phyloP scores from a whole-genome alignment of 2,113 vertebrate species.

The Beaufortia kweichowensis region DNA sequence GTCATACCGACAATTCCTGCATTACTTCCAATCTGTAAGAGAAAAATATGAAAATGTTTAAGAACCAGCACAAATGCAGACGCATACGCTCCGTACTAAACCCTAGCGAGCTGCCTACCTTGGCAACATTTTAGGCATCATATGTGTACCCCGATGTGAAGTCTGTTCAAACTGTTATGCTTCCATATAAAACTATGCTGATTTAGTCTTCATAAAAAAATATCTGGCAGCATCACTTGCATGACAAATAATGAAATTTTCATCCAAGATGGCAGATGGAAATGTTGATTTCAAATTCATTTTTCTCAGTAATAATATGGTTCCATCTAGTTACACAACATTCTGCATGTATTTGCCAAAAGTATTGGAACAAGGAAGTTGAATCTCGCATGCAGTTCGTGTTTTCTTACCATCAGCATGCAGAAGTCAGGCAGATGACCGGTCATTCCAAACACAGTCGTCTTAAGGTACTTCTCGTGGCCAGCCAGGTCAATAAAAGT shows the following conservation, averaged over 20 bases:
- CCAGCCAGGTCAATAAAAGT: constrained; percentile 98
- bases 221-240: too few relatives aligned
- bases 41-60: background rate
- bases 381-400: background rate
- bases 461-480: constrained; percentile 98
- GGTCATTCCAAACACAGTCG: constrained; percentile 97
- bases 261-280: background rate
- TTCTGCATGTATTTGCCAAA: background rate
- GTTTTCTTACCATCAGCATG: constrained; percentile 93
- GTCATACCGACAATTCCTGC: constrained; percentile 99
- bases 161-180: background rate
- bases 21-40: constrained; percentile 90
- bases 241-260: too few relatives aligned
- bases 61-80: too few relatives aligned
- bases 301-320: background rate
- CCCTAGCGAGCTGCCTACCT: background rate
- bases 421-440: constrained; percentile 98
- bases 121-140: background rate
- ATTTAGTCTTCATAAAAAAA: too few relatives aligned
- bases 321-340: background rate
- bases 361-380: too few relatives aligned
- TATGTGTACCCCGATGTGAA: too few relatives aligned
- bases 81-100: background rate
- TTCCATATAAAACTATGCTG: too few relatives aligned
- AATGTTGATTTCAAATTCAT: background rate